These are phyloP conservation scores for Sialia sialis DNA, from an alignment of 2,113 vertebrate genomes.

Conservation along the genomic window DNA sequence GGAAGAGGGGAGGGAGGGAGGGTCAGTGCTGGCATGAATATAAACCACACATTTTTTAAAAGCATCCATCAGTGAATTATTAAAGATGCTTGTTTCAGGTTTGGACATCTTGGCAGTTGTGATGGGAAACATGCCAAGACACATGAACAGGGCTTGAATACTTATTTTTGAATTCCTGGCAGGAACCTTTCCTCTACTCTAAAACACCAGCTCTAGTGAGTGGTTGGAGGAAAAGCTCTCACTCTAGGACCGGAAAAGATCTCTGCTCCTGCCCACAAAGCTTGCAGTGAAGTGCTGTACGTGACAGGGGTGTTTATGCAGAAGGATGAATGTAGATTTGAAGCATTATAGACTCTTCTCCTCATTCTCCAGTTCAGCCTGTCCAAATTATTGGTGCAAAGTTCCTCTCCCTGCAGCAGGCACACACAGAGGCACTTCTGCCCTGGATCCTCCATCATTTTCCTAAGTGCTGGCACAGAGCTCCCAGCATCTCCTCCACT, in stretches of 20 bases:
- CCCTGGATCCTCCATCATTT: neutral
- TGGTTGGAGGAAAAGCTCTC: conserved; percentile 25
- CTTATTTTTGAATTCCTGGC: conserved; percentile 52
- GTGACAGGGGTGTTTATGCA: neutral
- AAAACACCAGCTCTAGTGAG: neutral
- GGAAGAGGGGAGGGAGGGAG: conserved; percentile 6
- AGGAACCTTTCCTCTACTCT: conserved; percentile 30
- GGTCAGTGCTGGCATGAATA: conserved; percentile 45
- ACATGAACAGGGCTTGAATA: conserved; percentile 16
- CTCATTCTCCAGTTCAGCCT: neutral
- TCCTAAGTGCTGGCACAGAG: neutral
- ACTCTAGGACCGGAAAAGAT: neutral
- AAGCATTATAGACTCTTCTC: neutral
- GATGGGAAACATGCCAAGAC: conserved; percentile 52
- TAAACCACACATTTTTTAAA: conserved; percentile 62
- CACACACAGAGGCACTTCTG: neutral
- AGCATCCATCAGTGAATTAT: conserved; percentile 57
- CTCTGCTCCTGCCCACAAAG: neutral
- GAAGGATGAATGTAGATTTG: neutral
- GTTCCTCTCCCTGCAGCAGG: neutral
- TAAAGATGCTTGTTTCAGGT: conserved; percentile 61
- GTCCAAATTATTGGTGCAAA: neutral
- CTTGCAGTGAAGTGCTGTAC: neutral
- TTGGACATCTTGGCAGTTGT: conserved; percentile 63
- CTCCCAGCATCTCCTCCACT: neutral